phyloP scores from a whole-genome alignment of 2,113 vertebrate species.

The Anarrhichthys ocellatus region DNA sequence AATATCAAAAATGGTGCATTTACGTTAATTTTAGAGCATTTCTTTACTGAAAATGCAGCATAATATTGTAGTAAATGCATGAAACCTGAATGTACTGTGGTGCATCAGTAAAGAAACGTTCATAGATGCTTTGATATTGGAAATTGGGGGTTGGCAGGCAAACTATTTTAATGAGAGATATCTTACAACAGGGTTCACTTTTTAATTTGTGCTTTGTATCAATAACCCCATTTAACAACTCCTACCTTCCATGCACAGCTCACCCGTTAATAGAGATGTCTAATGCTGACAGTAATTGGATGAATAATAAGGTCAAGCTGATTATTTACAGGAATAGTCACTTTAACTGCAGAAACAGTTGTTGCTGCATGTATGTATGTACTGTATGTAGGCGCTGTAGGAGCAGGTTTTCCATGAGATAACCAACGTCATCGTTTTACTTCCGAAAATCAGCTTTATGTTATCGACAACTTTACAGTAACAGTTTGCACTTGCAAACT shows the following conservation, averaged over 20 bases:
- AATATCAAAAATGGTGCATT: no score
- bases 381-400: slow-evolving; percentile 30
- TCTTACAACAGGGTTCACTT: no score
- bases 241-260: not conserved
- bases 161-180: no score
- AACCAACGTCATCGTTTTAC: slow-evolving; percentile 50
- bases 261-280: not conserved
- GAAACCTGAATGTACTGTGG: no score
- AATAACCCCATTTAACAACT: no score
- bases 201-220: no score
- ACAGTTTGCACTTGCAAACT: not conserved
- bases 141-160: no score
- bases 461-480: slow-evolving; percentile 8
- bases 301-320: fast-evolving
- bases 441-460: slow-evolving; percentile 1
- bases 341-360: not conserved
- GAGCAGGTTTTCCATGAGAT: slow-evolving; percentile 53
- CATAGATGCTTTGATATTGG: no score
- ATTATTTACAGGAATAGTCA: slow-evolving; percentile 31
- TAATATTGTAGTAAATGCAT: no score
- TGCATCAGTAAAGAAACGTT: no score
- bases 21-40: no score
- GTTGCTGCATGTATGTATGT: not conserved
- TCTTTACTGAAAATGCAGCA: no score
- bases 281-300: not conserved